Base-by-base conservation (phyloP, 2,113 vertebrate species). In the Otocyon megalotis region DNA sequence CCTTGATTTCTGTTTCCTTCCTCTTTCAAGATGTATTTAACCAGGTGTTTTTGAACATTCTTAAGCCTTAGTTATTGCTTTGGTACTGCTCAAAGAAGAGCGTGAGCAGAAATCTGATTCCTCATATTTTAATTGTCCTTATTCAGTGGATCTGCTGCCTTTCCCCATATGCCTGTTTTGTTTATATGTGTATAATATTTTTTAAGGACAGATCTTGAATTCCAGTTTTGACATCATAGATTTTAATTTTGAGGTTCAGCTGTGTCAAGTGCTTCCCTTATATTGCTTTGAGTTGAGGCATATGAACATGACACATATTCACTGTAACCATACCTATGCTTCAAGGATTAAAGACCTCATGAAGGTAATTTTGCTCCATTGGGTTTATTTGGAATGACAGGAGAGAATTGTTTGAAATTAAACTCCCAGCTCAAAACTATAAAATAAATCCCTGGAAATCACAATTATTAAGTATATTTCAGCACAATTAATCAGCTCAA, bases 391-490 rank as follows among this genome's bases (percentile, higher is more conserved):
- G 37, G 26, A 76, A 74, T 84, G 26, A 71, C 4, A 91, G 20
- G 14, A 89, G 85, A 93, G 3, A 20, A 7, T 80, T 35, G 53
- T 79, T 82, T 94, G 28, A 84, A 76, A 50, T 74, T 86, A 85
- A 94, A 82, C 22, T 65, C 79, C 13, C 20, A 92, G 32, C 26
- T 94, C 79, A 87, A 91, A 94, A 76, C 16, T 63, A 26, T 92
- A 67, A 96, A 94, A 37, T 37, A 87, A 89, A 56, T 67, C 13
- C 7, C 30, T 88, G 30, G 4, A 20, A 83, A 88, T 88, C 22
- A 81, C 19, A 92, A 88, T 93, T 96, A 97, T 82, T 88, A 72
- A 86, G 10, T 84, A n/a, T 80, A 69, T 71, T 95, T 92, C 15
- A 71, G 30, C 16, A 88, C 3, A 80, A 62, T 56, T 77, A 14